phyloP scores from a whole-genome alignment of 2,113 vertebrate genomes.

The Perognathus longimembris region DNA sequence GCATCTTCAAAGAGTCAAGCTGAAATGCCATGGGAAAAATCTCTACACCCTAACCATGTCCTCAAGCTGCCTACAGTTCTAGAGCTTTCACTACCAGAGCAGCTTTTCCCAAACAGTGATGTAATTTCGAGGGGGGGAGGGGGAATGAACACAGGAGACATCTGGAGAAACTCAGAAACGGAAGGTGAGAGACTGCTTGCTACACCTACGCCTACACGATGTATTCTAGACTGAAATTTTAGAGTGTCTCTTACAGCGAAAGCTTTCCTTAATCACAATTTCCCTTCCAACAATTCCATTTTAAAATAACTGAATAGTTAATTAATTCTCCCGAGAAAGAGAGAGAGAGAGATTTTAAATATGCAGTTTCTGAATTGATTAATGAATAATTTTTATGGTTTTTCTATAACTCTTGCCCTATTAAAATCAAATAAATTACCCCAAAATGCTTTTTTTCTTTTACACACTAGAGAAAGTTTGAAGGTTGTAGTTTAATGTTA shows the following conservation, averaged over 20 bases:
- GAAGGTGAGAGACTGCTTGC: constrained; percentile 80
- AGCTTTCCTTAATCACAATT: constrained; percentile 62
- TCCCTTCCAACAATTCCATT: constrained; percentile 47
- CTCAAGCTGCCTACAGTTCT: not conserved
- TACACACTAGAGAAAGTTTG: constrained; percentile 7
- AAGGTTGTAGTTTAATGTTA: constrained; percentile 10
- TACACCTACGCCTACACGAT: constrained; percentile 76
- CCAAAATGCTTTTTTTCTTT: not conserved
- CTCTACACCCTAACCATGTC: not conserved
- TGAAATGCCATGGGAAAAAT: not conserved
- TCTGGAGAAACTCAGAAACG: constrained; percentile 70
- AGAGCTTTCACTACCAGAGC: not conserved
- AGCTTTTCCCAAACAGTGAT: constrained; percentile 35
- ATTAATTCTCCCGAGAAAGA: constrained; percentile 70
- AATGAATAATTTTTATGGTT: constrained; percentile 38
- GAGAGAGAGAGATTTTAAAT: constrained; percentile 60
- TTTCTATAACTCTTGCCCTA: constrained; percentile 58
- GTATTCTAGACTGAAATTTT: constrained; percentile 60
- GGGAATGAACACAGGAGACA: constrained; percentile 71
- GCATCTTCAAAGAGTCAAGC: not conserved
- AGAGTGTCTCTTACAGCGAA: constrained; percentile 53
- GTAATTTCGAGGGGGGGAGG: not conserved
- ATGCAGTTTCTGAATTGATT: constrained; percentile 68
- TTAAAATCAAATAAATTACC: constrained; percentile 58
- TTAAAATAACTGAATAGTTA: constrained; percentile 77